Evolutionary conservation across 53 echinoderm and acorn worm genomes (phyloP).

Genomic region (Crossaster papposus): DNA sequence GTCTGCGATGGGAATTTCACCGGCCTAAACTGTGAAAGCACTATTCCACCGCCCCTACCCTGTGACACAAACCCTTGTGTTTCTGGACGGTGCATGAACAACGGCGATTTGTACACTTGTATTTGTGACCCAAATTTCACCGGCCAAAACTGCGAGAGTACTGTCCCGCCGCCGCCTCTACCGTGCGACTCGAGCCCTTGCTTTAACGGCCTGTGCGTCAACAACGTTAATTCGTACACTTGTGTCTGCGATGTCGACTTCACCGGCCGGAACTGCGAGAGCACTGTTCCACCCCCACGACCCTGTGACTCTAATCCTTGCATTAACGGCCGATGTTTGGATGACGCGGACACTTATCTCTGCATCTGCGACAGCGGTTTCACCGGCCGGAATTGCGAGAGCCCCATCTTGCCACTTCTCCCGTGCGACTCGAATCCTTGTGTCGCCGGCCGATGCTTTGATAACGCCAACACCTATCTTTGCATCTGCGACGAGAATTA

Average conservation of each 20-base stretch:
- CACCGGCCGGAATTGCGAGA: constrained; percentile 57
- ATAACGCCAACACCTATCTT: constrained; percentile 56
- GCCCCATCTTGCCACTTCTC: not conserved
- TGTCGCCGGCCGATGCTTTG: constrained; percentile 63
- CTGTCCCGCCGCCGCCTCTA: too few species aligned
- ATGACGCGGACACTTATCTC: constrained; percentile 39
- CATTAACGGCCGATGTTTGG: constrained; percentile 61
- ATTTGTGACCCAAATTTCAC: too few species aligned
- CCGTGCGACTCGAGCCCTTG: constrained; percentile 81
- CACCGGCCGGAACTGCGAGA: constrained; percentile 63
- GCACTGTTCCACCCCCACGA: constrained; percentile 38
- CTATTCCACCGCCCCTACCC: constrained; percentile 26
- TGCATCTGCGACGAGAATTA: not conserved
- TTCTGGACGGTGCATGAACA: too few species aligned
- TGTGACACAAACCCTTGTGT: too few species aligned
- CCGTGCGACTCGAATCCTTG: constrained; percentile 78
- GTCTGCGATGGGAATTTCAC: constrained; percentile 56
- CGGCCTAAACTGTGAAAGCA: constrained; percentile 69
- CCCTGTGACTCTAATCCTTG: constrained; percentile 72
- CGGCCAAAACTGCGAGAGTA: too few species aligned
- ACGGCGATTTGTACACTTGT: too few species aligned
- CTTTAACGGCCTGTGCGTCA: constrained; percentile 73
- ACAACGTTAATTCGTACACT: constrained; percentile 50
- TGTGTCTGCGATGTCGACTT: constrained; percentile 72
- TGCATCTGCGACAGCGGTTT: constrained; percentile 67